phyloP scores from a whole-genome alignment of 2,888 invertebrate genomes.

The Temnothorax unifasciatus region DNA sequence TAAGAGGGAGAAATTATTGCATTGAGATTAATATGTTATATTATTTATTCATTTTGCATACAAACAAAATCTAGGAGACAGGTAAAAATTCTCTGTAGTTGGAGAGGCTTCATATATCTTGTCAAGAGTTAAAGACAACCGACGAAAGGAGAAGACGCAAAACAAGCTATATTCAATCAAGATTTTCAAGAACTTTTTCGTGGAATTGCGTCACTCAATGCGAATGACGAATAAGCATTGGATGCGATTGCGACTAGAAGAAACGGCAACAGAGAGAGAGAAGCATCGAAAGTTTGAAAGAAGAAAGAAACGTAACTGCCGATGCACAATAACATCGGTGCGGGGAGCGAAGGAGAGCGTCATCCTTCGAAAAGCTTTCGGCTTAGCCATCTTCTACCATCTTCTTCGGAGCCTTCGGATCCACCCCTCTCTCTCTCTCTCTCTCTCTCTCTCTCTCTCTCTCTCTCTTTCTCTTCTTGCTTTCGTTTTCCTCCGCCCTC shows the following conservation, averaged over 20 bases:
- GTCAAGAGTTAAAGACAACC: not conserved
- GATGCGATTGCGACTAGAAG: not conserved
- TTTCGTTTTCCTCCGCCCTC: conserved; percentile 51
- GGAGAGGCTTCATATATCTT: not conserved
- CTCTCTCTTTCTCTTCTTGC: not conserved
- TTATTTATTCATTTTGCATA: not conserved
- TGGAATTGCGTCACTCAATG: not conserved
- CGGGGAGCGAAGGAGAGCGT: conserved; percentile 45
- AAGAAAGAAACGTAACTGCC: conserved; percentile 23
- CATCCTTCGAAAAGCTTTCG: conserved; percentile 75
- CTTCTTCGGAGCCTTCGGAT: conserved; percentile 61
- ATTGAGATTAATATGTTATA: not conserved
- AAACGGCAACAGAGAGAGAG: not conserved
- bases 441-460: not conserved
- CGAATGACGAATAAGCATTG: not conserved
- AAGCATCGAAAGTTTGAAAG: conserved; percentile 50
- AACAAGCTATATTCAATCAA: not conserved
- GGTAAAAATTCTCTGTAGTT: not conserved
- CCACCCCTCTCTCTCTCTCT: too few relatives aligned
- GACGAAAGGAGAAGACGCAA: not conserved
- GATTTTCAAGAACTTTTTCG: not conserved
- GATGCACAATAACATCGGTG: conserved; percentile 26
- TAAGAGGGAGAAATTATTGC: not conserved
- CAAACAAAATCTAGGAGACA: not conserved
- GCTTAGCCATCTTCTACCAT: conserved; percentile 74